Evolutionary conservation across 2,797 vertebrate species (phyloP).

Genomic region (Chrysocyon brachyurus): DNA sequence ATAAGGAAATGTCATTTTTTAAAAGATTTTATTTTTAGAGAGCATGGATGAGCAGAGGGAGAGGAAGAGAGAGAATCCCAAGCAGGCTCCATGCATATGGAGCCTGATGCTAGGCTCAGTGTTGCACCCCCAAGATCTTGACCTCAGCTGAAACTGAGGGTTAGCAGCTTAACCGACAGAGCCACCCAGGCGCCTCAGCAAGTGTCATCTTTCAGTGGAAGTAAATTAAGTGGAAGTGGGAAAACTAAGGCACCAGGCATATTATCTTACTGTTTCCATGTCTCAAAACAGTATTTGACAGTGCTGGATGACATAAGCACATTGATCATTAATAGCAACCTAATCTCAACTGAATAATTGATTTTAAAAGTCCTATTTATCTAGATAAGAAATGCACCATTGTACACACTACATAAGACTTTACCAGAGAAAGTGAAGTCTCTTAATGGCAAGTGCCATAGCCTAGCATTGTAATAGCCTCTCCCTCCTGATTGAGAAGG

Average conservation of each 20-base stretch:
- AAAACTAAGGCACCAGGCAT: not conserved
- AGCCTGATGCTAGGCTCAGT: not conserved
- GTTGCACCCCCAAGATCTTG: not conserved
- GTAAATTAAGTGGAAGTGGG: not conserved
- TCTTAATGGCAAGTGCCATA: fast-evolving
- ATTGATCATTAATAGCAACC: not conserved
- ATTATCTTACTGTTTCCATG: not conserved
- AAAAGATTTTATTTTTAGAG: not conserved
- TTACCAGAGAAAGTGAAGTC: not conserved
- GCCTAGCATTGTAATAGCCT: not conserved
- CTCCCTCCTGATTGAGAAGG: not conserved
- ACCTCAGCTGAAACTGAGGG: not conserved
- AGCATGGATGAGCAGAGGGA: not conserved
- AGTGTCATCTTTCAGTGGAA: not conserved
- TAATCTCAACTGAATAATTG: conserved; percentile 2
- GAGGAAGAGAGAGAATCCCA: not conserved
- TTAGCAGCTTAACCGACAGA: not conserved
- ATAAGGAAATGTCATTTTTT: not conserved
- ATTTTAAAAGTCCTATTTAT: conserved; percentile 22
- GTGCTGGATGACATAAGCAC: not conserved
- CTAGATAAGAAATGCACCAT: not conserved
- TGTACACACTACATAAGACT: not conserved
- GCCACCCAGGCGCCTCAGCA: not conserved
- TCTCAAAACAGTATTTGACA: not conserved
- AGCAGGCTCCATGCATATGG: not conserved